Evolutionary conservation across 2,888 invertebrate species (phyloP), one percentile per base, ranked within the genome.

Genomic region (Drosophila pegasa): DNA sequence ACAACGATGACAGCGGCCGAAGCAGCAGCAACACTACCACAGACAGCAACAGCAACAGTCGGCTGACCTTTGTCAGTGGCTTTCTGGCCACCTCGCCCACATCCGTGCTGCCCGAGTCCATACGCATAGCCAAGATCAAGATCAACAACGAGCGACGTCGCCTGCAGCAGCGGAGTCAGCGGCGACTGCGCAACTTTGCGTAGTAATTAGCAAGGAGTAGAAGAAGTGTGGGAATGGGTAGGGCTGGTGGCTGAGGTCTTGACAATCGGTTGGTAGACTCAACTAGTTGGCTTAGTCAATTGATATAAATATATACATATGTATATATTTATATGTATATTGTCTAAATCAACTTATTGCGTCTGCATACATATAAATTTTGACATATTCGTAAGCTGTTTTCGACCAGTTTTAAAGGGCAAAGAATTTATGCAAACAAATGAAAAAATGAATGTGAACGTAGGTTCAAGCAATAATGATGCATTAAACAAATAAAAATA

Each of bases 81-180:
- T 91, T 90, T 71, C 69, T 91, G 68, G 88, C 91, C 65, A 90
- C 91, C 43, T 82, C 88, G 61, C 85, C 91, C 51, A 90, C 91
- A 37, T 75, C 88, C 40, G 77, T 74, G 16, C 62, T 91, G 71
- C 91, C 91, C 62, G 91, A 91, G 65, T 91, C 90, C 22, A 88
- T 91, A 65, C 89, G 89, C 50, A 81, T 91, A 50, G 91, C 88
- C 43, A 90, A 91, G 79, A 88, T 89, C 35, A 91, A 91, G 80
- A 89, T 91, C 50, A 89, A 91, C 71, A 85, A 88, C 45, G 90
- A 90, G 62, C 89, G 86, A 7, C 79, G 81, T 18, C 84, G 90
- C 25, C 73, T 84, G 45, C 67, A 75, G 58, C 65, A 87, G 55
- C 78, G 75, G 27, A 60, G 62, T 20, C 79, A 84, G 31, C 84